Evolutionary conservation across 2,113 vertebrate species (phyloP).

Genomic region (Trematocara macrostoma): DNA sequence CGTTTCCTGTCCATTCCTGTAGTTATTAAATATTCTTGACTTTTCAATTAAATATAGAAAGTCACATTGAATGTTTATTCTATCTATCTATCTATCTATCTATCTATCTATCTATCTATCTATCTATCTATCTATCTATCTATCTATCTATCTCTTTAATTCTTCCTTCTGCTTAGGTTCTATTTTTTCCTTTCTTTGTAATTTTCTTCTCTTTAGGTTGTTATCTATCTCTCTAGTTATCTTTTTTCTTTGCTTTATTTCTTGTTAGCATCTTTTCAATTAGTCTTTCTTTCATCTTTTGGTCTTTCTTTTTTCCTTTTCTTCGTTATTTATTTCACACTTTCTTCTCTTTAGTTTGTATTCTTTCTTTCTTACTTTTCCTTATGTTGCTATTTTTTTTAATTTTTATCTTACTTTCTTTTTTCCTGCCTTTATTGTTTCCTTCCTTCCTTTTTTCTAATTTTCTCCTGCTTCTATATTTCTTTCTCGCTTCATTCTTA

Average conservation of each 20-base stretch:
- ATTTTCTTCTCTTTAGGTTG: neutral
- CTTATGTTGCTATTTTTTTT: neutral
- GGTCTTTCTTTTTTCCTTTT: neutral
- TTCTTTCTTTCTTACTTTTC: neutral
- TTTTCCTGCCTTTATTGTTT: neutral
- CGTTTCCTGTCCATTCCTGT: neutral
- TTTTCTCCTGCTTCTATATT: neutral
- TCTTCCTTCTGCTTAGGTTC: neutral
- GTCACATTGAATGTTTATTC: neutral
- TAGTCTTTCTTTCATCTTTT: neutral
- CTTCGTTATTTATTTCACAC: neutral
- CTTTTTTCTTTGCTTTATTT: neutral
- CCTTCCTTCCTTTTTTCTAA: neutral
- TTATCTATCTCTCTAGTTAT: neutral
- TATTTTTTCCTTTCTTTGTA: neutral
- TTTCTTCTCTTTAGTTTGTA: neutral
- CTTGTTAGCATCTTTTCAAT: neutral
- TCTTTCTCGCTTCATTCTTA: neutral
- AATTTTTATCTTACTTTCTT: neutral
- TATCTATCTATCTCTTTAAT: neutral
- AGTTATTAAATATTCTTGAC: neutral
- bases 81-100: neutral
- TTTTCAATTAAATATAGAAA: neutral
- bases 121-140: neutral
- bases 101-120: rapidly evolving